Evolutionary conservation across 2,797 vertebrate species (phyloP).

Genomic region (Paedocypris micromegethes): DNA sequence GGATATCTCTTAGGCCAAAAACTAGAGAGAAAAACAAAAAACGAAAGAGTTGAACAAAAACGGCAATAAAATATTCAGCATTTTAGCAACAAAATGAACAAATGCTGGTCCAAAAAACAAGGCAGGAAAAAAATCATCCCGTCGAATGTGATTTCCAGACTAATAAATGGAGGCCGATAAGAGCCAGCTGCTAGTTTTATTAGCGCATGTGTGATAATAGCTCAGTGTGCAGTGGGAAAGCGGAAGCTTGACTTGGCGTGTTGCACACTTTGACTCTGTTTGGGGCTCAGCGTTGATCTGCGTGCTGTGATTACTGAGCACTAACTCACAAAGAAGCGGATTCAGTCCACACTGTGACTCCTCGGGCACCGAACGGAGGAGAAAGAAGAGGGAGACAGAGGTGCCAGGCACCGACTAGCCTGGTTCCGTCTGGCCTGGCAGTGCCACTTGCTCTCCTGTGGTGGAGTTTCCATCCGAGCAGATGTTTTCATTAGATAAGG

Average conservation of each 20-base stretch:
- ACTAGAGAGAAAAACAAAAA: constrained; percentile 36
- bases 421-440: constrained; percentile 27
- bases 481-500: constrained; percentile 48
- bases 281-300: constrained; percentile 22
- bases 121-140: too few relatives aligned
- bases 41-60: constrained; percentile 9
- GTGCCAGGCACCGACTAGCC: constrained; percentile 21
- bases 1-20: constrained; percentile 32
- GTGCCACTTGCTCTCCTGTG: constrained; percentile 33
- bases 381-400: constrained; percentile 32
- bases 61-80: neutral
- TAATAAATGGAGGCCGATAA: constrained; percentile 1
- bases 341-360: constrained; percentile 33
- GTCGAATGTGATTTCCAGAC: too few relatives aligned
- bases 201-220: constrained; percentile 1
- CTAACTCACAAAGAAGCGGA: constrained; percentile 33
- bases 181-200: constrained; percentile 17
- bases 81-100: neutral
- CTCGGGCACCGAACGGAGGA: constrained; percentile 22
- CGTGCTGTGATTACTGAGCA: constrained; percentile 32
- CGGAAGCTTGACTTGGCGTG: constrained; percentile 1
- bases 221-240: neutral
- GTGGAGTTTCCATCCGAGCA: constrained; percentile 29
- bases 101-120: too few relatives aligned
- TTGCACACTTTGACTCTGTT: constrained; percentile 11